phyloP scores from a whole-genome alignment of 1,140 invertebrate species.

The Melitaea cinxia region DNA sequence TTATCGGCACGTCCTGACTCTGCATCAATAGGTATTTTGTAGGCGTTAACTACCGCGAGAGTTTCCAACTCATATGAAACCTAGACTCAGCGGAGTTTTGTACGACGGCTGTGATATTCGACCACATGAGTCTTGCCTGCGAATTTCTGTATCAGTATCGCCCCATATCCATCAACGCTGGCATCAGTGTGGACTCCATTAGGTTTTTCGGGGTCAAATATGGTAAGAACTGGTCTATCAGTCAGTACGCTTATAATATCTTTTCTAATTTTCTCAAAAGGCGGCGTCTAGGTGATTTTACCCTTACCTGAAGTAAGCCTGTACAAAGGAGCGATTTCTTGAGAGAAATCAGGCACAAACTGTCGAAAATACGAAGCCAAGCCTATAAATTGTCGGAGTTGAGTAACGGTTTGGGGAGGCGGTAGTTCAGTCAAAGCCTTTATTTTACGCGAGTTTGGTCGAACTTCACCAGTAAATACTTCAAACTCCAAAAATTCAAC shows the following conservation, averaged over 20 bases:
- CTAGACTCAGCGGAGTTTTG: constrained; percentile 39
- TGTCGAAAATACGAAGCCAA: background rate
- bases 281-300: background rate
- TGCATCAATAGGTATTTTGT: too few relatives aligned
- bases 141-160: constrained; percentile 19
- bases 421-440: background rate
- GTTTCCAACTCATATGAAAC: constrained; percentile 69
- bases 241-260: constrained; percentile 20
- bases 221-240: constrained; percentile 51
- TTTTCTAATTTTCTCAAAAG: constrained; percentile 19
- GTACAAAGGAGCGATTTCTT: background rate
- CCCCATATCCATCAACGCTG: constrained; percentile 47
- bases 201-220: constrained; percentile 45
- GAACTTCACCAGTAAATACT: background rate
- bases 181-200: constrained; percentile 61
- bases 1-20: too few relatives aligned
- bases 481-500: background rate
- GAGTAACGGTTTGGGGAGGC: background rate
- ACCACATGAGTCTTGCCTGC: constrained; percentile 13
- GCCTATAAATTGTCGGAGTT: background rate
- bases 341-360: background rate
- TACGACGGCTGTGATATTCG: constrained; percentile 9
- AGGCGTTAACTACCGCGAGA: constrained; percentile 56
- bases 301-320: background rate
- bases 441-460: background rate